Evolutionary conservation across 2,888 invertebrate species (phyloP).

Genomic region (Drosophila kambysellisi): DNA sequence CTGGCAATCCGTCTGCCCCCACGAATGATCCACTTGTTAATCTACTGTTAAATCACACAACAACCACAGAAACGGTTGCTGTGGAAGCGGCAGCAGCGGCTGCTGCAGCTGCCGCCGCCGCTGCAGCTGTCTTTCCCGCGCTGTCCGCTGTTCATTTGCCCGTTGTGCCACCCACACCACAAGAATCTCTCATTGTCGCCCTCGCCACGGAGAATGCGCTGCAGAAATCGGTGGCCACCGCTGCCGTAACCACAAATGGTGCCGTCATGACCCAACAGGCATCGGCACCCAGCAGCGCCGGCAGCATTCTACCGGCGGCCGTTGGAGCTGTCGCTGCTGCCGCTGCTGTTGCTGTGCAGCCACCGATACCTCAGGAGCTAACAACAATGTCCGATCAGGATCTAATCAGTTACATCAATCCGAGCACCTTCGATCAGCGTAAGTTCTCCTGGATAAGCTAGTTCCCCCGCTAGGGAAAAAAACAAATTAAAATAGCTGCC

Average conservation of each 20-base stretch:
- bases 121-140: conserved; percentile 47
- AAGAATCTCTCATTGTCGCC: conserved; percentile 85
- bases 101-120: conserved; percentile 46
- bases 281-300: conserved; percentile 63
- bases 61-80: conserved; percentile 67
- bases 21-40: conserved; percentile 78
- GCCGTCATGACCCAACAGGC: conserved; percentile 82
- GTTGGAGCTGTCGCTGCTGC: conserved; percentile 76
- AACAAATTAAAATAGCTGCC: too few species aligned
- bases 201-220: conserved; percentile 83
- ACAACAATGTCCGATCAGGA: conserved; percentile 95
- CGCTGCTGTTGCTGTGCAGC: conserved; percentile 83
- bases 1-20: conserved; percentile 48
- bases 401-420: conserved; percentile 94
- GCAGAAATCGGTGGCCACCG: conserved; percentile 83
- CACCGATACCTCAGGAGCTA: conserved; percentile 90
- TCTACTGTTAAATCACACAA: conserved; percentile 77
- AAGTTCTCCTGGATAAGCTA: conserved; percentile 76
- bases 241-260: conserved; percentile 80
- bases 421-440: conserved; percentile 95
- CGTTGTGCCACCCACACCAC: conserved; percentile 76
- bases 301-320: conserved; percentile 68
- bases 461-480: too few species aligned
- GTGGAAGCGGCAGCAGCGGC: conserved; percentile 61
- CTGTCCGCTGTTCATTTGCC: conserved; percentile 59